These are phyloP conservation scores for Acipenser ruthenus DNA, from an alignment of 2,797 vertebrate genomes.

Conservation along the genomic window DNA sequence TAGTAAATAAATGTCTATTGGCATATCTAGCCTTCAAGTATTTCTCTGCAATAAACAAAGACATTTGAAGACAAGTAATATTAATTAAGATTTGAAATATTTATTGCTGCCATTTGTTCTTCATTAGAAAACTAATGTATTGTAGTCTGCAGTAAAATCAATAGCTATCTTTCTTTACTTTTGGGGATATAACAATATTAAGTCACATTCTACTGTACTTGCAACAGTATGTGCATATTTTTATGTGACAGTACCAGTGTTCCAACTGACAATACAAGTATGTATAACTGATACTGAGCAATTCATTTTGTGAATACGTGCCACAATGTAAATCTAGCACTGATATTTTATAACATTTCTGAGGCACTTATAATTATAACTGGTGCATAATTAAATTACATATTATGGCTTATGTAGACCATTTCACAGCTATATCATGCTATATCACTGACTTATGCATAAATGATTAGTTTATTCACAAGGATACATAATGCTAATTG, in stretches of 20 bases:
- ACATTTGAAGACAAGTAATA: neutral
- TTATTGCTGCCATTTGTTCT: constrained; percentile 16
- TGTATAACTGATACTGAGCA: constrained; percentile 16
- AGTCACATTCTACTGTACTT: constrained; percentile 2
- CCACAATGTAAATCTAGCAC: constrained; percentile 16
- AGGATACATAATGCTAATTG: too few species aligned
- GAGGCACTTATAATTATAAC: constrained; percentile 11
- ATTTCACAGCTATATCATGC: neutral
- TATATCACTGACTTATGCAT: too few species aligned
- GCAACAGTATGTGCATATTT: constrained; percentile 6
- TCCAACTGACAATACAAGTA: constrained; percentile 15
- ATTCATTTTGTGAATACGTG: constrained; percentile 19
- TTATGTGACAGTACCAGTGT: neutral
- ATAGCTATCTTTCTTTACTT: constrained; percentile 8
- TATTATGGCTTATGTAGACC: constrained; percentile 23
- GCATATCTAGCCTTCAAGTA: too few species aligned
- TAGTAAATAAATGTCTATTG: too few species aligned
- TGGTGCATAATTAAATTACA: constrained; percentile 13
- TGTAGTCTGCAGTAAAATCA: constrained; percentile 10
- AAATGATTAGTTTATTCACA: too few species aligned
- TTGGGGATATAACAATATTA: neutral
- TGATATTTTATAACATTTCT: constrained; percentile 19
- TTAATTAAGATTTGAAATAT: constrained; percentile 17
- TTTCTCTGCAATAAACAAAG: neutral
- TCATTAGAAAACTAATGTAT: constrained; percentile 6